Evolutionary conservation across 2,797 vertebrate genomes (phyloP), one percentile per base, ranked within the genome.

Genomic region (Syngnathus acus): DNA sequence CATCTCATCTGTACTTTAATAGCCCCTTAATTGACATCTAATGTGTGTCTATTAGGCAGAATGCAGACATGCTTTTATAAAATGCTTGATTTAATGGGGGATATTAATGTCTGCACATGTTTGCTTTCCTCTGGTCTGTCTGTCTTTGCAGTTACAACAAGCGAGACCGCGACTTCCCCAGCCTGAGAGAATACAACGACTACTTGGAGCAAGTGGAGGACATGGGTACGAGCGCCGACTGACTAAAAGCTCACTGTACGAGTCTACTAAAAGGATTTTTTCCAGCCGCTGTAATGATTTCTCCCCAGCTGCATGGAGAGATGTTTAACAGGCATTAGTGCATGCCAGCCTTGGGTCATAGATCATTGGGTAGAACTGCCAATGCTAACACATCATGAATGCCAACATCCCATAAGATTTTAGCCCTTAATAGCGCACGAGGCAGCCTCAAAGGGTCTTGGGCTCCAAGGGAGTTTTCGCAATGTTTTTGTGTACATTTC

Each of bases 191-290:
- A 72, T 98, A 98, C 81, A 99, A 99, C 68, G 93, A 98, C 89
- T 99, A 95, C 82, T 85, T 99, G 80, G 97, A 99, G 87, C 87
- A 93, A 90, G 90, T 99, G 76, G 97, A 99, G 85, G 95, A 97
- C 79, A 94, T 97, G 74, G 95, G 97, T 99, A 84, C 14, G 77
- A 67, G 64, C 62, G 42, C 8, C 0, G 9, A 19, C 45, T 40
- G 43, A 43, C 62, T 38, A 54, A 65, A 42, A 43, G n/a, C 47
- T 39, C 19, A 8, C 39, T 61, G 66, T 63, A 78, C 61, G 1
- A 9, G 42, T 57, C 39, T 40, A 23, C 17, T 26, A 47, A 65
- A 66, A 11, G 5, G 70, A 72, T 70, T 48, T 62, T 62, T 63
- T 54, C 60, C 37, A 60, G 53, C 57, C 14, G 39, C 17, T 60